These are phyloP conservation scores for Leptoteleia sp. DNA, from an alignment of 1,140 invertebrate genomes.

Conservation along the genomic window DNA sequence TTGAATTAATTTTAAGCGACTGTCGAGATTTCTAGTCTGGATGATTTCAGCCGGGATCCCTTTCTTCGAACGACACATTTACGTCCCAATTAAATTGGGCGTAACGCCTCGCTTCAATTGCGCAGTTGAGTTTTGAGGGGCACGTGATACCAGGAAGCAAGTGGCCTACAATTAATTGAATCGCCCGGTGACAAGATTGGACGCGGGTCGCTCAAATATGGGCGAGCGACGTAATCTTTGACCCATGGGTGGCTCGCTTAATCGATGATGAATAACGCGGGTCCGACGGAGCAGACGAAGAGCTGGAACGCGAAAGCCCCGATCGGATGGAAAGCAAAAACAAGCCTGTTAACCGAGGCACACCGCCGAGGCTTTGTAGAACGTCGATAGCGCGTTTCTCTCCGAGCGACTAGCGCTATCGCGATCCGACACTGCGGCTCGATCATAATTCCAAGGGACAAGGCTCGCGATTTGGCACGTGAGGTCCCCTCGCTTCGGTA, in stretches of 20 bases:
- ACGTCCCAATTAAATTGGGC: too few species aligned
- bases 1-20: too few species aligned
- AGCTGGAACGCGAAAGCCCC: constrained; percentile 2
- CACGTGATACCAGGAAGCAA: too few species aligned
- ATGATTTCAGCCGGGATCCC: too few species aligned
- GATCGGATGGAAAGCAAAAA: constrained; percentile 1
- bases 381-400: constrained; percentile 8
- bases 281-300: background rate
- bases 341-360: constrained; percentile 3
- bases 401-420: background rate
- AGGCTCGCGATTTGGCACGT: constrained; percentile 59
- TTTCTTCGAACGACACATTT: too few species aligned
- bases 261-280: constrained; percentile 7
- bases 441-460: constrained; percentile 35
- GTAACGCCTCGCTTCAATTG: background rate
- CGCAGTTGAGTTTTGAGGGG: too few species aligned
- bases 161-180: constrained; percentile 4
- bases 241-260: constrained; percentile 4
- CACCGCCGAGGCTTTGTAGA: constrained; percentile 24
- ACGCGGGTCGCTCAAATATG: constrained; percentile 10
- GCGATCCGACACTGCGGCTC: constrained; percentile 13
- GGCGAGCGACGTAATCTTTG: background rate
- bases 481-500: constrained; percentile 40
- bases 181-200: background rate
- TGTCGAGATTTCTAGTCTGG: too few species aligned